These are phyloP conservation scores for Hemibagrus guttatus DNA, from an alignment of 2,797 vertebrate genomes.

Conservation along the genomic window DNA sequence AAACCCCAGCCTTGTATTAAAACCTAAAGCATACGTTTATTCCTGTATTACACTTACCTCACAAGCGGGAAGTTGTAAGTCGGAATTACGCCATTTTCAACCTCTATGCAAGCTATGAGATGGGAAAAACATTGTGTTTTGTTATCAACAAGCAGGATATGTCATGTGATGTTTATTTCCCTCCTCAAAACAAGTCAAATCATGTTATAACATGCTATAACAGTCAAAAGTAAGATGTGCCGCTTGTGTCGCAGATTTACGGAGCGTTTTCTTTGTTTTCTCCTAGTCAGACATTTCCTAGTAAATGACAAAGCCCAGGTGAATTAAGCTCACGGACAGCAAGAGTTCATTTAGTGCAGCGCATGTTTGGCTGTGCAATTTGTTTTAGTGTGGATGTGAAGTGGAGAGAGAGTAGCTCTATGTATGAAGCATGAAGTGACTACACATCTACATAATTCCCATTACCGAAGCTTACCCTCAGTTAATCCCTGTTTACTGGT, in stretches of 20 bases:
- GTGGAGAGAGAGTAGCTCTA: background rate
- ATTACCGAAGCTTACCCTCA: slow-evolving; percentile 44
- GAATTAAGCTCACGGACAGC: background rate
- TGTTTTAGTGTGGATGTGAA: background rate
- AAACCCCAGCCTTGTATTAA: background rate
- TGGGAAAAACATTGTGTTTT: background rate
- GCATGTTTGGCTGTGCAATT: background rate
- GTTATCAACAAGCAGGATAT: background rate
- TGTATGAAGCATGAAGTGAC: slow-evolving; percentile 12
- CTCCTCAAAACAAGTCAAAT: background rate
- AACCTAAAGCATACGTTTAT: background rate
- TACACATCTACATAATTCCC: slow-evolving; percentile 42
- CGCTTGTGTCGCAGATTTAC: too few species aligned
- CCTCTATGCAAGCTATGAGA: background rate
- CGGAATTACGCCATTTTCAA: background rate
- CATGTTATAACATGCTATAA: background rate
- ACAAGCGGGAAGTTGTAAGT: background rate
- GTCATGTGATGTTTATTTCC: background rate
- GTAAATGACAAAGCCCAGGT: background rate
- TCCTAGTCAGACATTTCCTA: background rate
- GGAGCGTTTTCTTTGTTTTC: too few species aligned
- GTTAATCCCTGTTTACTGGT: slow-evolving; percentile 29
- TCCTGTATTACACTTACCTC: background rate
- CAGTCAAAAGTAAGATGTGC: background rate
- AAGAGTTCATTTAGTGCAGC: background rate